Evolutionary conservation across 2,113 vertebrate genomes (phyloP).

Genomic region (Dendropsophus ebraccatus): DNA sequence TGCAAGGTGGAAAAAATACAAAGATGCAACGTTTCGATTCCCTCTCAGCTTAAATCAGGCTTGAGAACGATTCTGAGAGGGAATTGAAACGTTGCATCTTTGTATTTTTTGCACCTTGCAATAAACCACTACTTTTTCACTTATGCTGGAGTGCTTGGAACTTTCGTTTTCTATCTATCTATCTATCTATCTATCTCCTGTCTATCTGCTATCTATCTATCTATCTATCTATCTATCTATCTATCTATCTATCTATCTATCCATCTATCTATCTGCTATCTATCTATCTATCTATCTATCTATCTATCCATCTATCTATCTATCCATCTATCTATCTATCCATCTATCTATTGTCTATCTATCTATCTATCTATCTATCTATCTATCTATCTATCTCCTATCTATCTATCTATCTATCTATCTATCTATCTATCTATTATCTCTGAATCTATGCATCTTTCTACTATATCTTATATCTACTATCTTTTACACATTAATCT

Average conservation of each 20-base stretch:
- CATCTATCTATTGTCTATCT: not conserved
- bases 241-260: constrained; percentile 4
- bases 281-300: not conserved
- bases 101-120: too few species aligned
- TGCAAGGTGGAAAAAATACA: too few species aligned
- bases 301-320: not conserved
- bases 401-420: constrained; percentile 3
- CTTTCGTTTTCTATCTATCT: too few species aligned
- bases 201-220: too few species aligned
- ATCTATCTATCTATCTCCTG: too few species aligned
- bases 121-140: too few species aligned
- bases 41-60: too few species aligned
- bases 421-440: not conserved
- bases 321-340: not conserved
- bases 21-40: too few species aligned
- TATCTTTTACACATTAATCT: not conserved
- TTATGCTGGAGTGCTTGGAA: too few species aligned
- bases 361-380: not conserved
- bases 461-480: not conserved
- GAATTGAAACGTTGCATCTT: too few species aligned
- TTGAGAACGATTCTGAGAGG: too few species aligned
- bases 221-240: constrained; percentile 1
- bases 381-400: not conserved
- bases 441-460: not conserved
- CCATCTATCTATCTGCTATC: not conserved